Conservation (phyloP, 2,113 vertebrate genomes). For the Climacteris rufus region DNA sequence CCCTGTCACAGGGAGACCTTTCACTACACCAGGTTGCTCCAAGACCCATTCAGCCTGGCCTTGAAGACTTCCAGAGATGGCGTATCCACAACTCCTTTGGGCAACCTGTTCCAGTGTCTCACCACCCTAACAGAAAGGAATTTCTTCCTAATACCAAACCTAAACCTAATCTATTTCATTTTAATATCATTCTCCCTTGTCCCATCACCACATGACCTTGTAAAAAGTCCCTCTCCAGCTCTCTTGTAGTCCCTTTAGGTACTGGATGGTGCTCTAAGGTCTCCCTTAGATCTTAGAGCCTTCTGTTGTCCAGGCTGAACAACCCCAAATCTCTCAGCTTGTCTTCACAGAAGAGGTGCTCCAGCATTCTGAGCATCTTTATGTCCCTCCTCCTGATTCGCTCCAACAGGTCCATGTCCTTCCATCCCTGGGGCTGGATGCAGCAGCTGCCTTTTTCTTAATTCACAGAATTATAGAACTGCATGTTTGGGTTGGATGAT, state of each 20-base stretch:
- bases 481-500: neutral
- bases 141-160: neutral
- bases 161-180: neutral
- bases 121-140: neutral
- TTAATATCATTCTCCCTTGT: neutral
- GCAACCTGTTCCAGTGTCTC: neutral
- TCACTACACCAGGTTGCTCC: neutral
- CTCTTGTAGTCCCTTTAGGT: neutral
- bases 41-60: neutral
- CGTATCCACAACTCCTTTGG: neutral
- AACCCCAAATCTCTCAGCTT: neutral
- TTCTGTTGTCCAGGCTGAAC: neutral
- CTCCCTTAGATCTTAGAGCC: too few relatives aligned
- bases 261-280: neutral
- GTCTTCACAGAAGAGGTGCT: neutral
- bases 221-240: neutral
- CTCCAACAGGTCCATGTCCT: neutral
- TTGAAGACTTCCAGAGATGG: neutral
- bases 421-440: neutral
- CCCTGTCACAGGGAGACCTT: neutral
- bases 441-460: neutral
- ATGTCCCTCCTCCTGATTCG: neutral
- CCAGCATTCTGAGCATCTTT: neutral
- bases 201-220: accelerated
- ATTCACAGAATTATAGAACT: neutral